Conservation (phyloP, 2,113 vertebrate species). For the Okapia johnstoni region DNA sequence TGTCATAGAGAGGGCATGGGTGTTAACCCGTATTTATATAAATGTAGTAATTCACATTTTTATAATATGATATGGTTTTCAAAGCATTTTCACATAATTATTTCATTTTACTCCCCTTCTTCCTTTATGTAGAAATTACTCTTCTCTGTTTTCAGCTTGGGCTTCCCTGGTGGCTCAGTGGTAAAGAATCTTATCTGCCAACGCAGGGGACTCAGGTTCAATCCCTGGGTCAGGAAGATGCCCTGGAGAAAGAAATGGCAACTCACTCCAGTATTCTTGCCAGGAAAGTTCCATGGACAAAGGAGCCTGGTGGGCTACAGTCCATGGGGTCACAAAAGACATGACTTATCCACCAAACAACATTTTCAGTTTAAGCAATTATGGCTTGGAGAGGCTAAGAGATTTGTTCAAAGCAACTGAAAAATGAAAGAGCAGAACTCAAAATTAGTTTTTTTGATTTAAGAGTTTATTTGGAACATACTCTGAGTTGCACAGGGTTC, state of each 20-base stretch:
- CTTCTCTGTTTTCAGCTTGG: not conserved
- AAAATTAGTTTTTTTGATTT: not conserved
- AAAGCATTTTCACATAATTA: not conserved
- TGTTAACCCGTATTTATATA: not conserved
- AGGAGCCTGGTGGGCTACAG: not conserved
- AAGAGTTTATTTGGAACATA: not conserved
- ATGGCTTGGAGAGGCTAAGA: not conserved
- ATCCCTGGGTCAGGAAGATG: not conserved
- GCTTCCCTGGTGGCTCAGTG: not conserved
- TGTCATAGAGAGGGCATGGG: not conserved
- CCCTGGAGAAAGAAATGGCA: not conserved
- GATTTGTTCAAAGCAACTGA: not conserved
- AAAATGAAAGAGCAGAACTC: not conserved
- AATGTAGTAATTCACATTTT: not conserved
- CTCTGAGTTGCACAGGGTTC: not conserved
- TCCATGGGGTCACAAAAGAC: not conserved
- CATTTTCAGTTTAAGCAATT: not conserved
- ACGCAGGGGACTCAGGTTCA: not conserved
- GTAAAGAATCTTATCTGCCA: not conserved
- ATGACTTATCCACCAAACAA: not conserved
- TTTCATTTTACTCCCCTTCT: not conserved
- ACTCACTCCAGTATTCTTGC: not conserved
- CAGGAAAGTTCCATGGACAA: not conserved
- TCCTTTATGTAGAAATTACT: not conserved
- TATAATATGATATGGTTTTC: not conserved